phyloP scores from a whole-genome alignment of 2,113 vertebrate species.

The Paramisgurnus dabryanus region DNA sequence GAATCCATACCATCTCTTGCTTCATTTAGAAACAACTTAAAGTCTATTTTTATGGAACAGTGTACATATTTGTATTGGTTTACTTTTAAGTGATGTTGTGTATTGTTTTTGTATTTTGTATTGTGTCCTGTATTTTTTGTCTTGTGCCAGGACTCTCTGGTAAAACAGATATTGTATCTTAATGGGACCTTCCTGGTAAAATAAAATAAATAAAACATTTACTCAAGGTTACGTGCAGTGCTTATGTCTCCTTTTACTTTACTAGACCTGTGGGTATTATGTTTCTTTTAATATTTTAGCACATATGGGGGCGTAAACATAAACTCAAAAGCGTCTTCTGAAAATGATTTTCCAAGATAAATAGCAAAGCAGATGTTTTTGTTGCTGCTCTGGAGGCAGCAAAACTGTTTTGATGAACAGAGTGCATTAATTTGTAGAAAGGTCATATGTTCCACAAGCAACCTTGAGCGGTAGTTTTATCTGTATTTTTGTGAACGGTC shows the following conservation, averaged over 20 bases:
- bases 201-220: background rate
- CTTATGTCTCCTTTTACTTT: background rate
- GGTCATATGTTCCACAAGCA: conserved; percentile 17
- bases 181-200: no score
- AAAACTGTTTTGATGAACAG: conserved; percentile 27
- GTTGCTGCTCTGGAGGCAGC: conserved; percentile 9
- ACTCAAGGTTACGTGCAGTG: background rate
- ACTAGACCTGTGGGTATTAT: background rate
- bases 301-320: background rate
- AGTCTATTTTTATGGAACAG: no score
- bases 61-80: no score
- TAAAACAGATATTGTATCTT: no score
- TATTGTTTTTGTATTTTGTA: no score
- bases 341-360: conserved; percentile 10
- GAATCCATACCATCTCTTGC: no score
- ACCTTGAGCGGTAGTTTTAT: conserved; percentile 17
- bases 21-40: no score
- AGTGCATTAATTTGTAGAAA: conserved; percentile 24
- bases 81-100: no score
- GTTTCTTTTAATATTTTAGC: conserved; percentile 11
- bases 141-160: no score
- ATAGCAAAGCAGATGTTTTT: conserved; percentile 1
- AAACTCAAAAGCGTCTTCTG: background rate
- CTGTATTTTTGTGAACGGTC: background rate
- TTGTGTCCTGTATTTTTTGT: background rate